Percentiles rank a stretch among this genome's conserved stretches.
Evolutionary conservation across 2,797 vertebrate species (phyloP).

Genomic region (Sphenodon punctatus): DNA sequence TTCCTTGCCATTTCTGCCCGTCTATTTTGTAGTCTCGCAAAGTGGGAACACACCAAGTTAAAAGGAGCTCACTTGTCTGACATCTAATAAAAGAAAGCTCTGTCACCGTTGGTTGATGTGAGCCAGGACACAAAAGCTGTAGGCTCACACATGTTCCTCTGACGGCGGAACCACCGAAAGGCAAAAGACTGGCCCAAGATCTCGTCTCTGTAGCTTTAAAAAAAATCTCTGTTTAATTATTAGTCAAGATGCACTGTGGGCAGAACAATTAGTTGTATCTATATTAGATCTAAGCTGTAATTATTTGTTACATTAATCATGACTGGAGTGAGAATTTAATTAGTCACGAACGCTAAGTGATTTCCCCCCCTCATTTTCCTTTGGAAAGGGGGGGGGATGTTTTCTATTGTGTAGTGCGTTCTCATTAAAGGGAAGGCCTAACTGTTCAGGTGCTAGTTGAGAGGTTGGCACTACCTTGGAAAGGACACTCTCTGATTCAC

Average conservation of each 20-base stretch:
- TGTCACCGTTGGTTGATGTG: slow-evolving; percentile 28
- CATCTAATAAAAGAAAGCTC: slow-evolving; percentile 42
- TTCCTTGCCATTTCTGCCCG: not conserved
- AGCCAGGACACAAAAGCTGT: slow-evolving; percentile 44
- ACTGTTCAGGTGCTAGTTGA: too few species aligned
- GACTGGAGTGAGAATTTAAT: slow-evolving; percentile 79
- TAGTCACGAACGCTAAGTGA: slow-evolving; percentile 68
- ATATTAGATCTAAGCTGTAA: slow-evolving; percentile 81
- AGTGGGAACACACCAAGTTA: slow-evolving; percentile 20
- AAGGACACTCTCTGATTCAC: too few species aligned
- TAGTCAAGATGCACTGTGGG: slow-evolving; percentile 73
- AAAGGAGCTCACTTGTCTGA: slow-evolving; percentile 34
- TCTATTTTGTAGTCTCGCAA: slow-evolving; percentile 36
- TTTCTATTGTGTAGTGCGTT: too few species aligned
- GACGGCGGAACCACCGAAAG: slow-evolving; percentile 13
- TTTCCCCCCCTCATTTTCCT: slow-evolving; percentile 28
- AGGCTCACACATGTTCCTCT: slow-evolving; percentile 32
- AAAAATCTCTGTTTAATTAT: slow-evolving; percentile 74
- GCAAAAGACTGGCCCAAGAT: slow-evolving; percentile 56
- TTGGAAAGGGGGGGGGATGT: too few species aligned
- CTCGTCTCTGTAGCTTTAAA: slow-evolving; percentile 59
- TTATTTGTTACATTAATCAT: slow-evolving; percentile 83
- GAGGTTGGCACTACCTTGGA: too few species aligned
- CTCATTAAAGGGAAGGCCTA: too few species aligned
- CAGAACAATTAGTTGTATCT: slow-evolving; percentile 81